Conservation (phyloP, 1,140 invertebrate species). For the Heliothis subflexa region DNA sequence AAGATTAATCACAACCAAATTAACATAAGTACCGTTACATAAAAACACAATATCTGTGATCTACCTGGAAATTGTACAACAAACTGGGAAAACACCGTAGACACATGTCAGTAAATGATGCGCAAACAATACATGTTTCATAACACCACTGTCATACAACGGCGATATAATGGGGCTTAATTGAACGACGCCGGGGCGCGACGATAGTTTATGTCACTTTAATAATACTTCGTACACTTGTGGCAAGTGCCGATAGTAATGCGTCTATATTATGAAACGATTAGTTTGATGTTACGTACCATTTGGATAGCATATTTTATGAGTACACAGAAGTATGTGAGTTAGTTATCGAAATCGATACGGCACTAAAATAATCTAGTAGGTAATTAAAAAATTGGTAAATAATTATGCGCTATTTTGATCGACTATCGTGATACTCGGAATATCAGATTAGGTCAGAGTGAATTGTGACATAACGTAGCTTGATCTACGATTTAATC, state of each 20-base stretch:
- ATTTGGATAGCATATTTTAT: neutral
- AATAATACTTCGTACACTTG: slow-evolving; percentile 31
- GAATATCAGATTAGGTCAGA: no score
- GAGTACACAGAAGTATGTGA: neutral
- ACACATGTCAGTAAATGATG: neutral
- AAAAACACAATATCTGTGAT: neutral
- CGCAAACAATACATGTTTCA: slow-evolving; percentile 34
- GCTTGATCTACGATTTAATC: no score
- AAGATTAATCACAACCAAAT: no score
- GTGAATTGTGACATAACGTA: no score
- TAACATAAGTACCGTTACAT: no score
- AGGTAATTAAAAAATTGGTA: no score
- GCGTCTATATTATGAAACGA: slow-evolving; percentile 10
- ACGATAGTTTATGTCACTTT: slow-evolving; percentile 46
- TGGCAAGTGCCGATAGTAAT: slow-evolving; percentile 23
- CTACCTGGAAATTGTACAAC: neutral
- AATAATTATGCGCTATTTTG: no score
- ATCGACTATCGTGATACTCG: no score
- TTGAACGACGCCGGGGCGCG: slow-evolving; percentile 40
- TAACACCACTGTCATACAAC: slow-evolving; percentile 14
- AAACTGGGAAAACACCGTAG: neutral
- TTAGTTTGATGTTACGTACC: slow-evolving; percentile 8
- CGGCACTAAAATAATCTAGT: no score
- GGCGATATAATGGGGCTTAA: slow-evolving; percentile 47
- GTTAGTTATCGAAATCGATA: no score